Evolutionary conservation across 1,140 invertebrate species (phyloP), one percentile per base, ranked within the genome.

Genomic region (Bombus affinis): DNA sequence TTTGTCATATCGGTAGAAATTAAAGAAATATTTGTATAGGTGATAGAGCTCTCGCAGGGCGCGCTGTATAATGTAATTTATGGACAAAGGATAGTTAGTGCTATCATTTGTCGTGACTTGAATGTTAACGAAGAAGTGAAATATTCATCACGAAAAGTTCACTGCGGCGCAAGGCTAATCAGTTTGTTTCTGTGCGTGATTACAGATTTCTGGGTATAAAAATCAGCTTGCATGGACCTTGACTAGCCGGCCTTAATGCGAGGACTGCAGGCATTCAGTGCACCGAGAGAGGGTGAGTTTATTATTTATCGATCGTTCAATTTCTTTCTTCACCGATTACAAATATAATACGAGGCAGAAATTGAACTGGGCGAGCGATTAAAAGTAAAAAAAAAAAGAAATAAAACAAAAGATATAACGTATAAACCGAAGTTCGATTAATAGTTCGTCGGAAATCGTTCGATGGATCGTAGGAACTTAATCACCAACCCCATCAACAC

Each of bases 181-280:
- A 35, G 15, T 42, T 42, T 32, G 53, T 28, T 81, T 42, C 53
- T 62, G 0, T 37, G n/a, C 39, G 37, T 44, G 74, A 70, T 83
- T 83, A 22, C 75, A 83, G 82, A 83, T 70, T 83, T 59, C 39
- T 47, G 65, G 35, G n/a, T 25, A 44, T 42, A 35, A 57, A 22
- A 78, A 53, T 70, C 65, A 57, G 82, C 47, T 78, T 83, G 82
- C 82, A 83, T 83, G 82, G 82, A 83, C 82, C 82, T 83, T 68
- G 74, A 53, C 47, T 78, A 42, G 5, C 47, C 35, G 35, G 65
- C 75, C 82, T 78, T 78, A 77, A 83, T 78, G 82, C 74, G 53
- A 83, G 82, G 44, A 70, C 75, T 78, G 75, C 82, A 78, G 75
- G 74, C 65, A 71, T 57, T 39, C 53, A 59, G 82, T 28, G 47